A percentile compares a stretch with the other conserved stretches of the same genome.
These are phyloP conservation scores for Temnothorax curvispinosus DNA, from an alignment of 1,140 invertebrate species.

Conservation along the genomic window DNA sequence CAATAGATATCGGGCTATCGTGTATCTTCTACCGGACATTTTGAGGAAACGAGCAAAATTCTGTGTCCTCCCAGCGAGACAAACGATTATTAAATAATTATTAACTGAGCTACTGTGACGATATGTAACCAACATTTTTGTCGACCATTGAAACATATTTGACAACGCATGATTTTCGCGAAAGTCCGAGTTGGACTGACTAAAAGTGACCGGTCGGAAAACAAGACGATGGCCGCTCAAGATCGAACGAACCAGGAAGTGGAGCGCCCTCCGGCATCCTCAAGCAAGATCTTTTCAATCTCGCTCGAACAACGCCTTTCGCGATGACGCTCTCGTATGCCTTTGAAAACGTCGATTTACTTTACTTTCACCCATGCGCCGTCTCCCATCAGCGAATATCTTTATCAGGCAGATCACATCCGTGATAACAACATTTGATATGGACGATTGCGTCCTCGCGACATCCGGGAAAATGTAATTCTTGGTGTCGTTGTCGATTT, in stretches of 20 bases:
- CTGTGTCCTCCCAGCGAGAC: background rate
- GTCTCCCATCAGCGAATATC: constrained; percentile 24
- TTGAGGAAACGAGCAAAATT: constrained; percentile 56
- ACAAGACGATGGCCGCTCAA: constrained; percentile 2
- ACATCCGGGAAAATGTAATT: background rate
- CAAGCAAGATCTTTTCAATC: constrained; percentile 56
- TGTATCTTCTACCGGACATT: background rate
- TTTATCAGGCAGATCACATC: constrained; percentile 1
- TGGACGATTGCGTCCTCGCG: background rate
- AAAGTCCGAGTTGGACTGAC: constrained; percentile 7
- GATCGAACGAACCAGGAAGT: constrained; percentile 52
- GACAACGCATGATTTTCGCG: constrained; percentile 22
- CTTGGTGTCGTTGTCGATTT: background rate
- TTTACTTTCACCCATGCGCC: constrained; percentile 78
- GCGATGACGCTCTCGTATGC: constrained; percentile 24
- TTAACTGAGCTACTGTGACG: background rate
- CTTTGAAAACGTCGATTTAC: constrained; percentile 61
- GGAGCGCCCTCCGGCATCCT: constrained; percentile 58
- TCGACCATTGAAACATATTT: background rate
- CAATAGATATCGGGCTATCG: constrained; percentile 10
- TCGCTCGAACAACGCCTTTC: constrained; percentile 62
- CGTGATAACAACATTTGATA: constrained; percentile 29
- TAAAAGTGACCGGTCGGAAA: background rate
- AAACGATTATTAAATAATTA: constrained; percentile 1
- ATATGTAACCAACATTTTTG: background rate